Evolutionary conservation across 2,888 invertebrate species (phyloP).

Genomic region (Phortica okadai): DNA sequence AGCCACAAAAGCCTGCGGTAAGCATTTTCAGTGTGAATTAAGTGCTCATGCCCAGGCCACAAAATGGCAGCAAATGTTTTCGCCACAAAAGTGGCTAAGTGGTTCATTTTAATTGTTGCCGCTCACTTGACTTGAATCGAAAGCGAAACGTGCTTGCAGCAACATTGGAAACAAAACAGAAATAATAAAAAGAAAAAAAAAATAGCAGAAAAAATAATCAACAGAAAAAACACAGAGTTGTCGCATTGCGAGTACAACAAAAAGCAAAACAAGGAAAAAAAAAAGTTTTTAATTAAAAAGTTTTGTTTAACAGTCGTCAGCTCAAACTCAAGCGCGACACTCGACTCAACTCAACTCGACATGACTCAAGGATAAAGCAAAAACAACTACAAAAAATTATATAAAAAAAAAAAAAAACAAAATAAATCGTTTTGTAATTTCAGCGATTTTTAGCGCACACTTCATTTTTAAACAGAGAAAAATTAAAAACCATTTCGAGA

Average conservation of each 20-base stretch:
- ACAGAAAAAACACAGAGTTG: background rate
- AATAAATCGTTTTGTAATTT: background rate
- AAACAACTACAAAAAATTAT: no score
- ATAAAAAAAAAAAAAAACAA: background rate
- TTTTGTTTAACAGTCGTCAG: background rate
- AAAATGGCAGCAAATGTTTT: background rate
- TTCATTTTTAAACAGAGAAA: background rate
- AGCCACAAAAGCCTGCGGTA: constrained; percentile 16
- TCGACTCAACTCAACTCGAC: constrained; percentile 4
- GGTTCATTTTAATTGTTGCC: constrained; percentile 22
- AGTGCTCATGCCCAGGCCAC: background rate
- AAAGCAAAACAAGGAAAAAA: background rate
- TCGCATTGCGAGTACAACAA: background rate
- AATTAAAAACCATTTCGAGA: background rate
- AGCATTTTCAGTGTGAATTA: constrained; percentile 13
- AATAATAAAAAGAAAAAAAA: background rate
- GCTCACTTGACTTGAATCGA: background rate
- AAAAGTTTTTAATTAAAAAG: background rate
- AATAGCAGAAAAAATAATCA: no score
- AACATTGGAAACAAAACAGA: background rate
- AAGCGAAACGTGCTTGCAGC: background rate
- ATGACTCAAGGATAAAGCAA: no score
- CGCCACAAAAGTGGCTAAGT: constrained; percentile 29
- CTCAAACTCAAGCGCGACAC: background rate
- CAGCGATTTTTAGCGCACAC: background rate